Conservation (phyloP, 1,140 invertebrate genomes). For the Diorhabda elongata region DNA sequence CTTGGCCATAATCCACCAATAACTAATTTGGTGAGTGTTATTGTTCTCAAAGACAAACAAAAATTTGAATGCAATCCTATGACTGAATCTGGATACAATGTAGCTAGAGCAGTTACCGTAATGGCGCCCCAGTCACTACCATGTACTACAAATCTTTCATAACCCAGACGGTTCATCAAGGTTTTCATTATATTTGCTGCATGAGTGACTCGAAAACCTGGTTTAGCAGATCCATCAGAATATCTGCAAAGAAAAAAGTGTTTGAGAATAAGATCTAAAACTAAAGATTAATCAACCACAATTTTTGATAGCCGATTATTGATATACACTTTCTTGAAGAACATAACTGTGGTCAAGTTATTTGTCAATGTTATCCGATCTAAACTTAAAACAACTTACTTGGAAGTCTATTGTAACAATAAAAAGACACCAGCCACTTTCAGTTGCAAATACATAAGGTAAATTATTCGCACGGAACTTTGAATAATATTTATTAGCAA, state of each 20-base stretch:
- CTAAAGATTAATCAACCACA: no score
- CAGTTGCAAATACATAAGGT: no score
- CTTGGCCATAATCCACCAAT: conserved; percentile 5
- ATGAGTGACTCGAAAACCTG: conserved; percentile 60
- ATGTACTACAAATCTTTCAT: conserved; percentile 72
- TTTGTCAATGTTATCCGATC: no score
- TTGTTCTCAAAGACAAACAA: conserved; percentile 10
- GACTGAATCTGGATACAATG: conserved; percentile 6
- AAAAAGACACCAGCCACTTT: no score
- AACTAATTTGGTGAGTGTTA: neutral
- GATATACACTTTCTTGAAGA: no score
- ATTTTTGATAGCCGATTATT: no score
- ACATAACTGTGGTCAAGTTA: no score
- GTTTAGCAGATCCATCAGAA: conserved; percentile 63
- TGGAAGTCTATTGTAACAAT: no score
- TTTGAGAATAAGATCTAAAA: no score
- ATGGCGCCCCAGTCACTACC: conserved; percentile 14
- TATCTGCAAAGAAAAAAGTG: neutral
- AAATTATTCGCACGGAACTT: no score
- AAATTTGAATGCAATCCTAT: conserved; percentile 15
- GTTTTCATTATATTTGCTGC: conserved; percentile 70
- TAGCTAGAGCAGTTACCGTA: neutral
- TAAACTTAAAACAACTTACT: no score
- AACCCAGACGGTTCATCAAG: conserved; percentile 75
- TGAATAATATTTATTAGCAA: no score